phyloP scores from a whole-genome alignment of 1,140 invertebrate genomes.

The Drosophila watanabei region DNA sequence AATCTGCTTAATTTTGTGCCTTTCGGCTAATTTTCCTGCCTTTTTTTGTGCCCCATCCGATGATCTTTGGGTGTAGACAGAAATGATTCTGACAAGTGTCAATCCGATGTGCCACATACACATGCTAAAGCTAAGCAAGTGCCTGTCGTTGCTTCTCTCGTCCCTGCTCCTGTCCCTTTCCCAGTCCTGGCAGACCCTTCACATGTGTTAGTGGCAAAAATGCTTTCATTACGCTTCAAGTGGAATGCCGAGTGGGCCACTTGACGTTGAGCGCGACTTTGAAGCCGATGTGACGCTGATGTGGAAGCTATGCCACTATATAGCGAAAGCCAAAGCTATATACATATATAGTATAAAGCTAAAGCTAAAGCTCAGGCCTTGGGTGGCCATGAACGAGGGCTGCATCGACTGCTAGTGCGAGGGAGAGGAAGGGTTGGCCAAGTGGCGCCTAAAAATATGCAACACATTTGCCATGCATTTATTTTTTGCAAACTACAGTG shows the following conservation, averaged over 20 bases:
- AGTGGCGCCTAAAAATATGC: constrained; percentile 71
- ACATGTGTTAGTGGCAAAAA: constrained; percentile 70
- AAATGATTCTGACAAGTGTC: constrained; percentile 72
- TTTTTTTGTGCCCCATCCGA: neutral
- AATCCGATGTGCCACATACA: constrained; percentile 51
- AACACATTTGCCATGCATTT: constrained; percentile 37
- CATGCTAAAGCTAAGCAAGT: constrained; percentile 60
- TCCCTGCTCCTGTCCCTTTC: neutral
- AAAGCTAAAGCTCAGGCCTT: constrained; percentile 9
- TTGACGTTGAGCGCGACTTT: constrained; percentile 69
- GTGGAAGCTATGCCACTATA: constrained; percentile 18
- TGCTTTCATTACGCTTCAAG: constrained; percentile 81
- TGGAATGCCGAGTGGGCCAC: constrained; percentile 78
- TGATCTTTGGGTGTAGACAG: constrained; percentile 44
- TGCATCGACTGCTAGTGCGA: neutral
- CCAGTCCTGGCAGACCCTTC: constrained; percentile 18
- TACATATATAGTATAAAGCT: neutral
- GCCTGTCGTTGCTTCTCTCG: neutral
- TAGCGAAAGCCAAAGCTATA: constrained; percentile 16
- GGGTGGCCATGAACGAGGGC: constrained; percentile 60
- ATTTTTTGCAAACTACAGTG: constrained; percentile 7
- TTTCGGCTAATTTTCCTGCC: constrained; percentile 23
- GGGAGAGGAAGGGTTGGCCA: neutral
- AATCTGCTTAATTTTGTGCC: constrained; percentile 12
- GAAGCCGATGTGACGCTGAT: constrained; percentile 43